Evolutionary conservation across 2,113 vertebrate species (phyloP), one percentile per base, ranked within the genome.

Genomic region (Erythrolamprus reginae): DNA sequence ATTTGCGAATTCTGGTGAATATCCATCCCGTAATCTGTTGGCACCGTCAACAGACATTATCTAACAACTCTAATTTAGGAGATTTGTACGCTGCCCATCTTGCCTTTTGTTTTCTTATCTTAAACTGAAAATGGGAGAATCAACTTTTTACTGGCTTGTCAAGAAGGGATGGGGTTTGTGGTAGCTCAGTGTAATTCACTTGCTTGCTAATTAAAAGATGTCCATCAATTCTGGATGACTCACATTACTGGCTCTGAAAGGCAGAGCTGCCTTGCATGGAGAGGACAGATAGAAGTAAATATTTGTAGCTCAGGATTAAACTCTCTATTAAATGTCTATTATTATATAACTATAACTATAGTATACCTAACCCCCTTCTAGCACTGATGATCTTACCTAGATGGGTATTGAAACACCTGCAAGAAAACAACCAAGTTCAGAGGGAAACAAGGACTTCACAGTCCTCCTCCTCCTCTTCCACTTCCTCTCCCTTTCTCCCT

Each of bases 1-100:
- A 89, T 92, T 97, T 97, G 94, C 0, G 52, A 95, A 97, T 97
- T 97, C 96, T 51, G 93, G 0, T 89, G 95, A 97, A 97, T 97
- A 97, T 97, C 97, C 97, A 96, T 94, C 96, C 96, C 96, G 95
- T 97, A 97, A 97, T 97, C 97, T 97, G 95, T 95, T 97, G 96
- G 96, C 96, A 97, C 96, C 97, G 93, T 95, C 92, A 97, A 95
- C 92, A 97, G 96, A 96, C 95, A 97, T 97, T 97, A 97, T 96
- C 97, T 96, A 97, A 96, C 96, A 96, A 96, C 26, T 61, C 10
- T 28, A 61, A 61, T 61, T 61, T 61, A 28, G 12, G 10, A 61
- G 58, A 61, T 1, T 61, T 28, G 58, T 12, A 4, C 4, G 58
- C 26, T 61, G 58, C 26, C 58, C 10, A 61, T 28, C 58, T 28